Conservation (phyloP, 2,888 invertebrate genomes). For the Psococerastis gibbosa region DNA sequence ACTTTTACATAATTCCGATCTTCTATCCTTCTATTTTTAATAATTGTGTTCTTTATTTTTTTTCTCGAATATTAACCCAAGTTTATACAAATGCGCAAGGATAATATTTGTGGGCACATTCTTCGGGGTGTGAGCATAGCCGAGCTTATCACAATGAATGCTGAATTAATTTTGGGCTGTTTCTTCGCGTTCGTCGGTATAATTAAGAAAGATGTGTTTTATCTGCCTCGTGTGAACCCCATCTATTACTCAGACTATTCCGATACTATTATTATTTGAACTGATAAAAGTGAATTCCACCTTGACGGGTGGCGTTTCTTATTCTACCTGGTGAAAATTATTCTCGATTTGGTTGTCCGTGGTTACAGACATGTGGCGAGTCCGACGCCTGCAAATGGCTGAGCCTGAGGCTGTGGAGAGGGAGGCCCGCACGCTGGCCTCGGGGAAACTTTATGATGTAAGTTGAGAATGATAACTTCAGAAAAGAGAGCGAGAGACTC, state of each 20-base stretch:
- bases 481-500: too few species aligned
- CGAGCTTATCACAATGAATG: slow-evolving; percentile 1
- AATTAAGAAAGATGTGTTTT: slow-evolving; percentile 6
- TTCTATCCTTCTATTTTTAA: too few species aligned
- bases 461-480: too few species aligned
- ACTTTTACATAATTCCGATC: too few species aligned
- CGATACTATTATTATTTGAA: slow-evolving; percentile 29
- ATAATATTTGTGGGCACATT: slow-evolving; percentile 6
- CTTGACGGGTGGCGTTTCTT: neutral
- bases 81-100: neutral
- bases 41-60: too few species aligned
- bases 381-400: neutral
- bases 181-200: slow-evolving; percentile 1
- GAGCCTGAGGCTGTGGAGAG: slow-evolving; percentile 6
- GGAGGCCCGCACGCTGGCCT: neutral
- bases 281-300: too few species aligned
- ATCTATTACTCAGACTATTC: slow-evolving; percentile 49
- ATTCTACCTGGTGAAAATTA: neutral
- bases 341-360: neutral
- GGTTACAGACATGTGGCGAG: neutral
- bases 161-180: neutral
- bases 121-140: neutral
- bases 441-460: slow-evolving; percentile 3
- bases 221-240: slow-evolving; percentile 33
- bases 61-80: neutral